A percentile compares a stretch with the other conserved stretches of the same genome.
These are phyloP conservation scores for Paradisaea rubra DNA, from an alignment of 2,113 vertebrate genomes.

Conservation along the genomic window DNA sequence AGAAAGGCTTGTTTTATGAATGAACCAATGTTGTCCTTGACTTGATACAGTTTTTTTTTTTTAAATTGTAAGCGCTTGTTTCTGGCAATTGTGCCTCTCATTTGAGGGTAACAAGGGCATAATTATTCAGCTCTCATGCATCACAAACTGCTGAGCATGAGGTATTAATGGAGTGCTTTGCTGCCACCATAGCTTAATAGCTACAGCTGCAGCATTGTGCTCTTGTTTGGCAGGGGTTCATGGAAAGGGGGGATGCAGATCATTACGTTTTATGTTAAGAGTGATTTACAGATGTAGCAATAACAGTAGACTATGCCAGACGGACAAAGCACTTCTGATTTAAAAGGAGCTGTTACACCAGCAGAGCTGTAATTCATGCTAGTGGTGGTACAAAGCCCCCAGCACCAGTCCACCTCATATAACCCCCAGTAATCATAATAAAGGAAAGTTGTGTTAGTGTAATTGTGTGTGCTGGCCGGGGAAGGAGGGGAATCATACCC, in stretches of 20 bases:
- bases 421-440: background rate
- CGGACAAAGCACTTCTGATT: background rate
- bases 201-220: slow-evolving; percentile 36
- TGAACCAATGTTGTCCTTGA: slow-evolving; percentile 39
- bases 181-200: slow-evolving; percentile 26
- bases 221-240: slow-evolving; percentile 6
- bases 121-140: slow-evolving; percentile 34
- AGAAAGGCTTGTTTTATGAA: slow-evolving; percentile 30
- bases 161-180: slow-evolving; percentile 39
- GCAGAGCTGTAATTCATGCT: background rate
- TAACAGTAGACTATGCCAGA: background rate
- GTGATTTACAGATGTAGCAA: slow-evolving; percentile 32
- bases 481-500: background rate
- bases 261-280: slow-evolving; percentile 31
- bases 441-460: background rate
- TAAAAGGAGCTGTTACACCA: background rate
- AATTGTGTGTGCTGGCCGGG: background rate
- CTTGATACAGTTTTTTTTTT: background rate
- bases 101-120: slow-evolving; percentile 20
- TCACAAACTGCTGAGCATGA: slow-evolving; percentile 42
- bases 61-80: background rate
- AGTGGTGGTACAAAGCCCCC: background rate
- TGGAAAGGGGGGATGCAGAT: background rate
- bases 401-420: background rate
- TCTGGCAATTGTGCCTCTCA: slow-evolving; percentile 14